These are phyloP conservation scores for Alectoris magna DNA, from an alignment of 2,797 vertebrate species.

Conservation along the genomic window DNA sequence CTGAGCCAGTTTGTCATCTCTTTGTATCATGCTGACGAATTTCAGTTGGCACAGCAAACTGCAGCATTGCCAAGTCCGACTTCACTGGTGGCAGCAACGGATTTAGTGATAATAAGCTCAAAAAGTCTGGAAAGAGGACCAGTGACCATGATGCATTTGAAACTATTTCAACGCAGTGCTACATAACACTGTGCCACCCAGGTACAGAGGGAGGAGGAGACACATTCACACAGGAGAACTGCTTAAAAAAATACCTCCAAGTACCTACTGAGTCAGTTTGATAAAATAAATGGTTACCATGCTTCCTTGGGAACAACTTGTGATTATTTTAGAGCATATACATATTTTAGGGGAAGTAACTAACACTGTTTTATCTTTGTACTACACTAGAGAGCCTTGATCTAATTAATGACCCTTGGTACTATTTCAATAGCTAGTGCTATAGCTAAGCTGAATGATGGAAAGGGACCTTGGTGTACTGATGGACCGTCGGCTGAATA, in stretches of 20 bases:
- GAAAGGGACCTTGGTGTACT: too few species aligned
- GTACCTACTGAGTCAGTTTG: neutral
- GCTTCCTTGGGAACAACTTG: neutral
- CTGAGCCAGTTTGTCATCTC: neutral
- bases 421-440: neutral
- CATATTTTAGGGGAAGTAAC: neutral
- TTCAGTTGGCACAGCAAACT: neutral
- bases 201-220: neutral
- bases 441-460: too few species aligned
- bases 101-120: neutral
- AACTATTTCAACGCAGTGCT: neutral
- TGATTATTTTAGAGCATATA: neutral
- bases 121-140: neutral
- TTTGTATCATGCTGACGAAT: accelerated
- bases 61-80: neutral
- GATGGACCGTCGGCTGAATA: too few species aligned
- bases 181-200: neutral
- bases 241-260: neutral
- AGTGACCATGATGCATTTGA: neutral
- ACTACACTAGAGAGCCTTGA: neutral
- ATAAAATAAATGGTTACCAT: neutral
- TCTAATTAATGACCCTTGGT: neutral
- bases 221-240: neutral
- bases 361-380: neutral
- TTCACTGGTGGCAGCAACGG: neutral